Evolutionary conservation across 2,797 vertebrate species (phyloP).

Genomic region (Bovichtus variegatus): DNA sequence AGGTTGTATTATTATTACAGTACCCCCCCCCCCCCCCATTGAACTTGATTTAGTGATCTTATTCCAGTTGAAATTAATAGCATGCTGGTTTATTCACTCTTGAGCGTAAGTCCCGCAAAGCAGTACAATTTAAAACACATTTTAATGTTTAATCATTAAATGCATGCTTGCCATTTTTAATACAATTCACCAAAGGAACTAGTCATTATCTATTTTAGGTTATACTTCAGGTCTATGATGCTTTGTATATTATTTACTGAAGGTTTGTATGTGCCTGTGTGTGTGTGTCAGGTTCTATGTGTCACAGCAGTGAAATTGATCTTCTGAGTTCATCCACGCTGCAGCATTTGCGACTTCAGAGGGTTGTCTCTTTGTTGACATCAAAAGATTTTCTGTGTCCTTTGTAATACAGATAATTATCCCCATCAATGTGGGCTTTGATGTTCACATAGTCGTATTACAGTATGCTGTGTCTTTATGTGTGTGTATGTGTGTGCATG

Average conservation of each 20-base stretch:
- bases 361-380: constrained; percentile 62
- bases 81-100: background rate
- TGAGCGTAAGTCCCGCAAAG: background rate
- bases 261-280: background rate
- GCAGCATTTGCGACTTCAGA: constrained; percentile 47
- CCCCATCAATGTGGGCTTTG: constrained; percentile 59
- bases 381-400: constrained; percentile 65
- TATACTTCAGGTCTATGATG: background rate
- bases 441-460: constrained; percentile 56
- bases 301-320: constrained; percentile 33
- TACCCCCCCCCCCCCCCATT: background rate
- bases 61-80: background rate
- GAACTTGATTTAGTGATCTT: background rate
- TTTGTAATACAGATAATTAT: constrained; percentile 70
- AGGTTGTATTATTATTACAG: background rate
- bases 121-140: background rate
- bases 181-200: background rate
- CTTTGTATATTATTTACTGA: background rate
- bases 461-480: constrained; percentile 10
- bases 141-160: constrained; percentile 8
- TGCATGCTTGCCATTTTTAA: background rate
- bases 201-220: background rate
- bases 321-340: constrained; percentile 25
- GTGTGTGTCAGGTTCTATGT: background rate
- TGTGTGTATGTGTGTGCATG: background rate